Evolutionary conservation across 2,113 vertebrate genomes (phyloP).

Genomic region (Neoarius graeffei): DNA sequence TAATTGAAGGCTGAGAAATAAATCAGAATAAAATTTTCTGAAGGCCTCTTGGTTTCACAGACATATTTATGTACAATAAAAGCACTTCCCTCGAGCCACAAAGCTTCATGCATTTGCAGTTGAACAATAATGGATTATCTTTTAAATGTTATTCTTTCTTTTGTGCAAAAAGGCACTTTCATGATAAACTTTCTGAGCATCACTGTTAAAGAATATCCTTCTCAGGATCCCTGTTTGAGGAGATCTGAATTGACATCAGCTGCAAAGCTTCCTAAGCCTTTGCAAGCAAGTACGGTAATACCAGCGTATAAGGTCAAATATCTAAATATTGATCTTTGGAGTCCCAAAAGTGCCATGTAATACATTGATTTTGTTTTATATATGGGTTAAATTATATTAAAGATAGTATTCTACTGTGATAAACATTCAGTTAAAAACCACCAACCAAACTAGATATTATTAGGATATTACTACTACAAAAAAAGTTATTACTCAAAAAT

Average conservation of each 20-base stretch:
- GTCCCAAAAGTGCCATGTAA: constrained; percentile 46
- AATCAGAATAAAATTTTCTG: constrained; percentile 41
- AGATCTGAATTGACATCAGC: constrained; percentile 58
- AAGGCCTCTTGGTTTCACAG: constrained; percentile 65
- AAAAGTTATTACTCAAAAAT: neutral
- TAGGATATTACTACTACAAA: constrained; percentile 2
- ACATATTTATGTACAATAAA: constrained; percentile 54
- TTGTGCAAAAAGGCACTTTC: constrained; percentile 75
- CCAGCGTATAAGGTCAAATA: constrained; percentile 39
- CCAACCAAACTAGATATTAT: constrained; percentile 29
- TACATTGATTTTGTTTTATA: neutral
- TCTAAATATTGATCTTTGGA: constrained; percentile 62
- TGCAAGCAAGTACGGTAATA: constrained; percentile 52
- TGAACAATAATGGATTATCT: constrained; percentile 47
- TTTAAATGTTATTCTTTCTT: constrained; percentile 47
- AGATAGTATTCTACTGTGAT: neutral
- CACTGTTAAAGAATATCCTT: neutral
- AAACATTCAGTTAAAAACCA: constrained; percentile 1
- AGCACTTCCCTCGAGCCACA: constrained; percentile 60
- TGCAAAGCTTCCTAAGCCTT: constrained; percentile 33
- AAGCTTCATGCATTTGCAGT: constrained; percentile 58
- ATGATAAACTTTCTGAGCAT: constrained; percentile 44
- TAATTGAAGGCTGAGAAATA: constrained; percentile 17
- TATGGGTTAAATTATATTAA: neutral
- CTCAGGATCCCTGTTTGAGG: neutral